Evolutionary conservation across 2,797 vertebrate species (phyloP).

Genomic region (Austrolebias charrua): DNA sequence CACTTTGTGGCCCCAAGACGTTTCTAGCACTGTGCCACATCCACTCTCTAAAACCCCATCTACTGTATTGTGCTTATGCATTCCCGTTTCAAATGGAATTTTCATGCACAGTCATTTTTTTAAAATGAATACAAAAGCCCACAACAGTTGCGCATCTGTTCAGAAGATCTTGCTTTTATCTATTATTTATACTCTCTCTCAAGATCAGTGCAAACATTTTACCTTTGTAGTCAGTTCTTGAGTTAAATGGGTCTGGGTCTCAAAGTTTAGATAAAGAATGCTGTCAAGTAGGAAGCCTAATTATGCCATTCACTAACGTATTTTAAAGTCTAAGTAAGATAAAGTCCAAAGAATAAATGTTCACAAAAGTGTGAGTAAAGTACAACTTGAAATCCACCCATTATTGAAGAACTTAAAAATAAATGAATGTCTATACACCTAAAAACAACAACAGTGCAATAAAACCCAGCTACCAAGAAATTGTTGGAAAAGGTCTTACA

Average conservation of each 20-base stretch:
- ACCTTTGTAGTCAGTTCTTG: background rate
- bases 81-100: background rate
- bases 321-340: background rate
- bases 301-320: slow-evolving; percentile 16
- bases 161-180: slow-evolving; percentile 1
- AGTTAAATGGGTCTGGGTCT: background rate
- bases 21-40: too few relatives aligned
- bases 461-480: background rate
- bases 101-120: background rate
- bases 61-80: too few relatives aligned
- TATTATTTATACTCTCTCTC: background rate
- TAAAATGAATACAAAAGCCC: background rate
- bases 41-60: too few relatives aligned
- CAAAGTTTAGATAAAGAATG: slow-evolving; percentile 3
- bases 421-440: background rate
- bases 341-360: background rate
- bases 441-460: background rate
- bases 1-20: too few relatives aligned
- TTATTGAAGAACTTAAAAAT: background rate
- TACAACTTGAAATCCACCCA: background rate
- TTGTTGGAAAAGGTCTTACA: background rate
- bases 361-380: background rate
- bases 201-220: slow-evolving; percentile 2
- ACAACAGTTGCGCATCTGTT: slow-evolving; percentile 11
- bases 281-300: background rate